Conservation (phyloP, 2,113 vertebrate species). For the Pardalotus punctatus region DNA sequence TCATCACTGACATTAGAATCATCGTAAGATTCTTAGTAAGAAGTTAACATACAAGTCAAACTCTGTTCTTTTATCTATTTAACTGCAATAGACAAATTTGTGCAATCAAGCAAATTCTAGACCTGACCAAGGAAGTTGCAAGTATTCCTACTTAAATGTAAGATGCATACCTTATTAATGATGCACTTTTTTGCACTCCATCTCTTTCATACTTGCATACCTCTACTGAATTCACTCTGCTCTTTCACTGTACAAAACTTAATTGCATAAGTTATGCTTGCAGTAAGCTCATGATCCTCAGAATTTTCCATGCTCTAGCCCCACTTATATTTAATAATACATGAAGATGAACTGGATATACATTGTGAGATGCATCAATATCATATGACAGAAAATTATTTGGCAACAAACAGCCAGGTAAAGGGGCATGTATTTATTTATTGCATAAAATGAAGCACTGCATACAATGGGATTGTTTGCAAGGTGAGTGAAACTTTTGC, state of each 20-base stretch:
- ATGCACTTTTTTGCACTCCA: neutral
- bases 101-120: neutral
- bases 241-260: neutral
- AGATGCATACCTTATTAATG: neutral
- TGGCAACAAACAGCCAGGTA: neutral
- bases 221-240: neutral
- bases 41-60: neutral
- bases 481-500: neutral
- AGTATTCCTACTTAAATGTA: neutral
- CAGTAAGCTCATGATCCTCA: neutral
- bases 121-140: neutral
- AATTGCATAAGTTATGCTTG: neutral
- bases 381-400: neutral
- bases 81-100: neutral
- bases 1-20: neutral
- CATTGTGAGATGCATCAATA: neutral
- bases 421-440: rapidly evolving
- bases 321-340: neutral
- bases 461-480: neutral
- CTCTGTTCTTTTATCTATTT: neutral
- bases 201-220: neutral
- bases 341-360: neutral
- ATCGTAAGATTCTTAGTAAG: neutral
- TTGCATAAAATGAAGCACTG: neutral
- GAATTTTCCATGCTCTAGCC: neutral